A percentile compares a stretch with the other conserved stretches of the same genome.
Conservation (phyloP, 2,113 vertebrate species). For the Carassius carassius region DNA sequence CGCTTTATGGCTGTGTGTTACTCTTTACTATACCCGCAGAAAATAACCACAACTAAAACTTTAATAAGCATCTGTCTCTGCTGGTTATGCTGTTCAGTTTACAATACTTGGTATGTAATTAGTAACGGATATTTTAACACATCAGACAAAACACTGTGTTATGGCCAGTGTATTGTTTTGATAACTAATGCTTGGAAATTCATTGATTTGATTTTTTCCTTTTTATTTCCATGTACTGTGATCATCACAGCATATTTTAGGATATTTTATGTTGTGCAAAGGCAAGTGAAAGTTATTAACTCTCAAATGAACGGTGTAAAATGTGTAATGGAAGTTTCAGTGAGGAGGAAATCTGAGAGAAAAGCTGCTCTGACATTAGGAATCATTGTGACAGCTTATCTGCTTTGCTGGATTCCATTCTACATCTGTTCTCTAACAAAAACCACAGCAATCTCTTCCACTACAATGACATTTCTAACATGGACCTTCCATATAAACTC, state of each 20-base stretch:
- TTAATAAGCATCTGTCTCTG: too few relatives aligned
- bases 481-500: not conserved
- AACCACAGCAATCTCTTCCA: not conserved
- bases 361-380: slow-evolving; percentile 33
- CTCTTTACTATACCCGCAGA: too few relatives aligned
- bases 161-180: too few relatives aligned
- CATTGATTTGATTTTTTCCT: not conserved
- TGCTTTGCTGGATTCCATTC: slow-evolving; percentile 6
- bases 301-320: not conserved
- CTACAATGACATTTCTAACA: not conserved
- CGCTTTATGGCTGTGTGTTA: too few relatives aligned
- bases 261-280: slow-evolving; percentile 15
- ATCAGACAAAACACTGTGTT: too few relatives aligned
- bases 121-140: too few relatives aligned
- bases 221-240: not conserved
- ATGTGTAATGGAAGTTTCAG: not conserved
- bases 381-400: slow-evolving; percentile 9
- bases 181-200: not conserved
- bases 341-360: not conserved
- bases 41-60: too few relatives aligned
- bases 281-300: not conserved
- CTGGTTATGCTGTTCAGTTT: too few relatives aligned
- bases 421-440: not conserved
- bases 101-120: too few relatives aligned
- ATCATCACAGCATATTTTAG: slow-evolving; percentile 14